Evolutionary conservation across 37 sponge, comb jelly and placozoan genomes (phyloP), one percentile per base, ranked within the genome.

Genomic region (Beroe forskalii): DNA sequence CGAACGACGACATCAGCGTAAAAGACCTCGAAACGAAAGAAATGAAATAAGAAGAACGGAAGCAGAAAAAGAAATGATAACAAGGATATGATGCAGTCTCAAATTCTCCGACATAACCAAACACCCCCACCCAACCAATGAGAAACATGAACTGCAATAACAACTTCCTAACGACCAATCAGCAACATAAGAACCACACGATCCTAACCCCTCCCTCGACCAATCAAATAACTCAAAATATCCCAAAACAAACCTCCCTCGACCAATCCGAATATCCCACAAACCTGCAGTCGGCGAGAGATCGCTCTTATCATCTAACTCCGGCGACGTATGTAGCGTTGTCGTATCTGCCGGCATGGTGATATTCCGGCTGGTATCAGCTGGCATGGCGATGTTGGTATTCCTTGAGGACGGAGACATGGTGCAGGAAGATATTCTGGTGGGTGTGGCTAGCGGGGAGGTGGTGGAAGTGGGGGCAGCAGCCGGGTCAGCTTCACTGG

Each of bases 311-410:
- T 69, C 72, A 17, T 69, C 39, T 37, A 32, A 20, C 33, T 69
- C 72, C 12, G 72, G 72, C 32, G 72, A 69, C 1, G 72, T 69
- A 32, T 69, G 72, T 12, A 69, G 72, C 2, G 72, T 69, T 1
- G 72, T 69, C 3, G 72, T 69, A 36, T 69, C 72, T 36, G 72
- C 72, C 28, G 72, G 72, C 72, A 69, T 69, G 72, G 72, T 35
- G 19, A 69, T 69, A 32, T 69, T 69, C 72, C 72, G 35, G 8
- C 33, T 27, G 72, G 72, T 32, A 14, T 27, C 32, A 32, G 72
- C 32, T 27, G 72, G 32, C 33, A 32, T 27, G 32, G 72, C 12
- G 39, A 69, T 69, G 27, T 63, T 63, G 72, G 27, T 69, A 35
- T 32, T 69, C 24, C 24, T 9, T 3, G 24, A 28, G 38, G 32